phyloP scores from a whole-genome alignment of 2,888 invertebrate species.

The Drosophila greeni region DNA sequence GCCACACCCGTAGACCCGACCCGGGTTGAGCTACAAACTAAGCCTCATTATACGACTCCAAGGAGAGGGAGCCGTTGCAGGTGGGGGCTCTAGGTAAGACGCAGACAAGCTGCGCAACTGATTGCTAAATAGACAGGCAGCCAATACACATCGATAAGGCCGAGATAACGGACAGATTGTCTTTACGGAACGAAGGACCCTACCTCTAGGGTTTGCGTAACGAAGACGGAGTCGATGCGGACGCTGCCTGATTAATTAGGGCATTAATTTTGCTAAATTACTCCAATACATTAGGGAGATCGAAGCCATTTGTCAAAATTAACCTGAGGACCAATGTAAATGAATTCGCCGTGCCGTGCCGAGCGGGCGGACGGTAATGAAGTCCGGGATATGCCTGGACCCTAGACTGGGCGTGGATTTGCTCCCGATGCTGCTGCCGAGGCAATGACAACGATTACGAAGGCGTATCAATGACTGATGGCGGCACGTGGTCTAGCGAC shows the following conservation, averaged over 20 bases:
- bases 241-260: conserved; percentile 74
- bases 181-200: too few species aligned
- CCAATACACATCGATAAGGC: conserved; percentile 47
- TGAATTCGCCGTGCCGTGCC: conserved; percentile 55
- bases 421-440: background rate
- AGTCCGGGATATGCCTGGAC: conserved; percentile 33
- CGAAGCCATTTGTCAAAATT: conserved; percentile 78
- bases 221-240: conserved; percentile 39
- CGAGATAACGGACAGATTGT: conserved; percentile 35
- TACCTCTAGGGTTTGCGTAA: too few species aligned
- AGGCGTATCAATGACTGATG: conserved; percentile 49
- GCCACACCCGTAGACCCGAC: conserved; percentile 13
- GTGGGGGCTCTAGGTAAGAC: conserved; percentile 18
- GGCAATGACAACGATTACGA: conserved; percentile 40
- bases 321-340: conserved; percentile 73
- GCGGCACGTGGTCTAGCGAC: conserved; percentile 31
- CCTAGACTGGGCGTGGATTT: conserved; percentile 25
- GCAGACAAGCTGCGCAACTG: conserved; percentile 44
- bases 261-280: conserved; percentile 78
- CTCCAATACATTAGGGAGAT: conserved; percentile 77
- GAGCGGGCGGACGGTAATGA: conserved; percentile 43
- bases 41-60: conserved; percentile 49
- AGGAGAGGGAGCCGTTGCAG: background rate
- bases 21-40: conserved; percentile 45
- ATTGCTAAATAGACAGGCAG: conserved; percentile 57